Evolutionary conservation across 2,113 vertebrate genomes (phyloP).

Genomic region (Orthonyx spaldingii): DNA sequence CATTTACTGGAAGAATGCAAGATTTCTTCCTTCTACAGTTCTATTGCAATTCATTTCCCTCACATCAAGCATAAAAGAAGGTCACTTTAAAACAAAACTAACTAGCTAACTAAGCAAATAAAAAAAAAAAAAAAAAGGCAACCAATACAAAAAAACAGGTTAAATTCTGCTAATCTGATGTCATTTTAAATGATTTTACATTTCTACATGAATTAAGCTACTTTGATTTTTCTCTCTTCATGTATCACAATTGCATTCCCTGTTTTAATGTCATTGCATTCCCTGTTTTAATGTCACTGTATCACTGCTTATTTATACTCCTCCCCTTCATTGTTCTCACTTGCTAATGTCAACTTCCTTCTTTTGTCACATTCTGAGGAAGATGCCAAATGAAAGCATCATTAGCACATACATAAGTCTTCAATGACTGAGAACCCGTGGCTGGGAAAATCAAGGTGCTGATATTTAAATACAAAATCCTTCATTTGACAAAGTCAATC

Average conservation of each 20-base stretch:
- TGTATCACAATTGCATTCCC: not conserved
- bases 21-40: not conserved
- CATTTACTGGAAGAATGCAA: not conserved
- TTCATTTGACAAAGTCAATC: constrained; percentile 23
- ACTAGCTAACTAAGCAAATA: not conserved
- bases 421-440: not conserved
- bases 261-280: not conserved
- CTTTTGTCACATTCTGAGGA: not conserved
- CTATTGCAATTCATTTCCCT: not conserved
- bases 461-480: constrained; percentile 47
- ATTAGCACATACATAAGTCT: not conserved
- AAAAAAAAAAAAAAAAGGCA: not conserved
- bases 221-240: not conserved
- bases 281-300: not conserved
- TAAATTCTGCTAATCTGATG: not conserved
- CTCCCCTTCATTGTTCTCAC: not conserved
- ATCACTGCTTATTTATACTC: not conserved
- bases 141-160: not conserved
- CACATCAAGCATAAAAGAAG: not conserved
- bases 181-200: not conserved
- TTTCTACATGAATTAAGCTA: not conserved
- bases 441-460: not conserved
- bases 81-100: not conserved
- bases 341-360: not conserved
- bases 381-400: not conserved